Percentiles rank a stretch among this genome's conserved stretches.
phyloP scores from a whole-genome alignment of 2,113 vertebrate genomes.

The Sinosuthora webbiana region DNA sequence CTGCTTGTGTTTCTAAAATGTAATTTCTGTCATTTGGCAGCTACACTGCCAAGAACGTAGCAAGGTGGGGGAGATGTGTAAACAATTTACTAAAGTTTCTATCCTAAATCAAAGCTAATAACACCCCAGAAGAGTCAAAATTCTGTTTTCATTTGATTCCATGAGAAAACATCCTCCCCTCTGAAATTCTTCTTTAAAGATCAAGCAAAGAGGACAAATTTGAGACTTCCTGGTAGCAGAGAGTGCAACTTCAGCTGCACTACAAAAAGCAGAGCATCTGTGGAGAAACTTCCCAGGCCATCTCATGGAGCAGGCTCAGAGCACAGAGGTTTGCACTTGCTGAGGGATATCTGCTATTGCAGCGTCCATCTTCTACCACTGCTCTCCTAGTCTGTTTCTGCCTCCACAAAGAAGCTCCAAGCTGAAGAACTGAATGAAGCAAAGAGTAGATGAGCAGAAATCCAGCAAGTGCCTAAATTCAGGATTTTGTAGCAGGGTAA shows the following conservation, averaged over 20 bases:
- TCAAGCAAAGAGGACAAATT: background rate
- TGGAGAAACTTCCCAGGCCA: background rate
- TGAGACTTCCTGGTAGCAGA: background rate
- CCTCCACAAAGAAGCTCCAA: background rate
- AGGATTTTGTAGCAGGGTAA: background rate
- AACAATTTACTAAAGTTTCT: background rate
- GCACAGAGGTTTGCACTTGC: background rate
- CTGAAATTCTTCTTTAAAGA: background rate
- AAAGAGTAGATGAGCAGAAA: background rate
- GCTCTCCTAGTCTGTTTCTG: background rate
- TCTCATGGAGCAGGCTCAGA: background rate
- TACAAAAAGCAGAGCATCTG: background rate
- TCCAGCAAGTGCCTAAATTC: background rate
- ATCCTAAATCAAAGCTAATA: background rate
- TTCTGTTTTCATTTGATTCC: background rate
- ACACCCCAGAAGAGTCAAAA: background rate
- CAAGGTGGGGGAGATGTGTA: background rate
- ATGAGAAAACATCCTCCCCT: background rate
- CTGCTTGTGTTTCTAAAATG: background rate
- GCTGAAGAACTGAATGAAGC: background rate
- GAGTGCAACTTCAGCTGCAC: background rate
- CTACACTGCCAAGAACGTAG: background rate
- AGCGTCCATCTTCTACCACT: background rate
- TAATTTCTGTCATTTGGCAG: constrained; percentile 8
- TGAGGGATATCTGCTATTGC: background rate